Base-by-base conservation (phyloP, 2,888 invertebrate genomes). In the Drosophila incognita region DNA sequence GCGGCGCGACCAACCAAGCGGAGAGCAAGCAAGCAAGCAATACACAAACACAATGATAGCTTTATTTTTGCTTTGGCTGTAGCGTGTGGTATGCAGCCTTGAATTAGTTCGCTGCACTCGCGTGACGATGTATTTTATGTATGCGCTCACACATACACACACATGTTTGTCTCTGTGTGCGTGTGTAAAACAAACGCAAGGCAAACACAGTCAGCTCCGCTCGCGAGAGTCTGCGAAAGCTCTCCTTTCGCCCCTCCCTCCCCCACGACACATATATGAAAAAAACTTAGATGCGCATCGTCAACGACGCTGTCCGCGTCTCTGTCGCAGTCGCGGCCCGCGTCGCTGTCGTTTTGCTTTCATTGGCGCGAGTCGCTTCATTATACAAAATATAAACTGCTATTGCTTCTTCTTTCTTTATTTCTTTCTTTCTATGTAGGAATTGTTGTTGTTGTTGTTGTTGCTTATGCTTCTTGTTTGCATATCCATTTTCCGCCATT, bases 101-200 rank as follows among this genome's bases (percentile, higher is more conserved):
- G 93, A 93, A 93, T 93, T 92, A 92, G 93, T 93, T 93, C 93
- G 93, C 89, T 93, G 93, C 93, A 93, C 93, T 93, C 92, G 92
- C 89, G 90, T 88, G 91, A 87, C 91, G 87, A 83, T 87, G 84
- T 79, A 69, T 79, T 80, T 79, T 81, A 76, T 79, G 65, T 81
- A 71, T 81, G 67, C 58, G 63, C 68, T 62, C 57, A 56, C 63
- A 49, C 54, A 48, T 49, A 54, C 38, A 29, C 54, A 62, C 29
- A 27, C 18, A 38, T 29, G 8, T 15, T 2, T 67, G 31, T 53
- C n/a, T 35, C 46, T 63, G 38, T 64, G 31, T 59, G 61, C 42
- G n/a, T 68, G 53, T 54, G 40, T 66, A 42, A 70, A 67, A 51
- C 58, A 69, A 62, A 64, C 58, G 76, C 77, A 78, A 74, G 62